Conservation (phyloP, 2,888 invertebrate genomes). For the Trichopoda pennipes region DNA sequence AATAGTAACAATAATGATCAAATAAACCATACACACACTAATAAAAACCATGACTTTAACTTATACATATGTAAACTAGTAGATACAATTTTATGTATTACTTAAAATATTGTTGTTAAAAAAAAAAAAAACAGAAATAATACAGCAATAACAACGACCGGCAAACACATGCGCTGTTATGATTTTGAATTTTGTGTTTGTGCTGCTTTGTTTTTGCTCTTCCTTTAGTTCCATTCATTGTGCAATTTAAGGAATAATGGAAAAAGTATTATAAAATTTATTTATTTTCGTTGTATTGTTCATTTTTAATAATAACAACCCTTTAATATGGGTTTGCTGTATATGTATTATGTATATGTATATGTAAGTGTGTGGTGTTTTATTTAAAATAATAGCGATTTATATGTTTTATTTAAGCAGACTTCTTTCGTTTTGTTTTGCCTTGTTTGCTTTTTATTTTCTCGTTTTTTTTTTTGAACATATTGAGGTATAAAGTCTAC, state of each 20-base stretch:
- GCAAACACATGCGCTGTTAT: conserved; percentile 68
- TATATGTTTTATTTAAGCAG: conserved; percentile 56
- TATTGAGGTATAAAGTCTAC: conserved; percentile 63
- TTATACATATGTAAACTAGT: conserved; percentile 58
- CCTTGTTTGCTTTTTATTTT: conserved; percentile 2
- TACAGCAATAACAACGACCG: conserved; percentile 51
- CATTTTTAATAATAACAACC: conserved; percentile 68
- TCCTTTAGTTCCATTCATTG: conserved; percentile 37
- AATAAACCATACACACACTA: conserved; percentile 10
- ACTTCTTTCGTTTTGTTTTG: conserved; percentile 32
- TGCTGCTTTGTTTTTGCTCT: conserved; percentile 14
- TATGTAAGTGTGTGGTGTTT: too few species aligned
- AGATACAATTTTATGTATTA: conserved; percentile 69
- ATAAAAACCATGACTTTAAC: conserved; percentile 62
- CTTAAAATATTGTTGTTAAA: conserved; percentile 56
- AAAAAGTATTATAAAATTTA: conserved; percentile 62
- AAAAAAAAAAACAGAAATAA: conserved; percentile 34
- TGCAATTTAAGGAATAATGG: conserved; percentile 30
- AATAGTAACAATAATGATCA: background rate
- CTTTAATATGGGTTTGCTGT: conserved; percentile 41
- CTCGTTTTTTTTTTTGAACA: conserved; percentile 21
- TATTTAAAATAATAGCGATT: conserved; percentile 63
- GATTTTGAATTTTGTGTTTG: conserved; percentile 60
- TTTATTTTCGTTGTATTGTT: conserved; percentile 41
- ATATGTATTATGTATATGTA: conserved; percentile 11